Percentiles rank a stretch among this genome's conserved stretches.
These are phyloP conservation scores for Noctua fimbriata DNA, from an alignment of 2,888 invertebrate species.

Conservation along the genomic window DNA sequence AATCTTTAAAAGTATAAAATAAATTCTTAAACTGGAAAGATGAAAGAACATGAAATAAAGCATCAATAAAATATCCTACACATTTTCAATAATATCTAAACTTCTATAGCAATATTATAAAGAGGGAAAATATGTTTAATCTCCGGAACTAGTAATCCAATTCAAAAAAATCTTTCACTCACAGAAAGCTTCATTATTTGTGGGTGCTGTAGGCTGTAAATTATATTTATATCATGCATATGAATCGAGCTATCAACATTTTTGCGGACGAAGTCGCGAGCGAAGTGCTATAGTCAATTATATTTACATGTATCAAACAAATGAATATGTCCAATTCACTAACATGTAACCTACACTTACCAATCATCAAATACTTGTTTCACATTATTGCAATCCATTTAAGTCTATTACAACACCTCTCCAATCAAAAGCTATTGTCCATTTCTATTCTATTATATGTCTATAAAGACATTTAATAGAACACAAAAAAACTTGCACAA, in stretches of 20 bases:
- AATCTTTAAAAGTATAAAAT: not conserved
- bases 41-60: no score
- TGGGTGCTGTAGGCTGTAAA: no score
- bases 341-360: conserved; percentile 9
- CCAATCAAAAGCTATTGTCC: conserved; percentile 54
- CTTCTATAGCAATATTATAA: no score
- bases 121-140: no score
- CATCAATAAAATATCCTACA: not conserved
- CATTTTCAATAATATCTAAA: not conserved
- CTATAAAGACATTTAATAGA: conserved; percentile 39
- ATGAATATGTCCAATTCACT: not conserved
- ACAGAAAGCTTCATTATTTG: no score
- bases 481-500: conserved; percentile 48
- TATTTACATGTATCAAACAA: not conserved
- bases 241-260: no score
- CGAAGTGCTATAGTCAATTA: not conserved
- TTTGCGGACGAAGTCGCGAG: no score
- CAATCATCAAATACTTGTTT: conserved; percentile 26
- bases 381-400: conserved; percentile 36
- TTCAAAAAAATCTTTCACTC: no score
- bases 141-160: no score
- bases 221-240: no score
- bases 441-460: conserved; percentile 32
- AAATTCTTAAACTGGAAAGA: not conserved
- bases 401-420: conserved; percentile 26